These are phyloP conservation scores for Alosa sapidissima DNA, from an alignment of 2,797 vertebrate genomes.

Conservation along the genomic window DNA sequence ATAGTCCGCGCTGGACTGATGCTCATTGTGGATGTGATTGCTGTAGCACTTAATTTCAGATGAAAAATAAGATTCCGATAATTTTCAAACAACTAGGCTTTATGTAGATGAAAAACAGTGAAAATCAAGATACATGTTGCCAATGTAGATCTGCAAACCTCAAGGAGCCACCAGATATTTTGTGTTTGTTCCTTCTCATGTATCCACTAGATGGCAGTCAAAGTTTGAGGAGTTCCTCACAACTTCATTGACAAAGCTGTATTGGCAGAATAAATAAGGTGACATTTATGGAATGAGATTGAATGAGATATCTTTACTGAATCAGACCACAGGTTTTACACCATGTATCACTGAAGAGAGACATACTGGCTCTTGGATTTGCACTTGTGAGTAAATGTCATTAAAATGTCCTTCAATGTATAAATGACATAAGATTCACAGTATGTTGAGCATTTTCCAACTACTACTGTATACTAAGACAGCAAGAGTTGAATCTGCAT, in stretches of 20 bases:
- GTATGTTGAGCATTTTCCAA: not conserved
- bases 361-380: too few species aligned
- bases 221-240: not conserved
- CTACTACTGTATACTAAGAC: not conserved
- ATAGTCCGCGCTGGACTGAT: too few species aligned
- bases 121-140: too few species aligned
- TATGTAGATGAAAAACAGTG: too few species aligned
- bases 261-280: not conserved
- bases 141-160: too few species aligned
- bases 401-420: not conserved
- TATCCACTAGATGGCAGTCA: conserved; percentile 12
- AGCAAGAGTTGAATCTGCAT: not conserved
- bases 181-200: not conserved
- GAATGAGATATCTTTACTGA: not conserved
- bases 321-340: not conserved
- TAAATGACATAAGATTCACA: not conserved
- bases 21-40: too few species aligned
- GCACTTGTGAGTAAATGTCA: too few species aligned
- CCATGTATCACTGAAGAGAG: not conserved
- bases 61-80: too few species aligned
- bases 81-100: too few species aligned
- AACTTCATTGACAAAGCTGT: not conserved
- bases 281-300: not conserved
- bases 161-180: too few species aligned
- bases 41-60: too few species aligned